Evolutionary conservation across 2,888 invertebrate species (phyloP).

Genomic region (Onchidella celtica): DNA sequence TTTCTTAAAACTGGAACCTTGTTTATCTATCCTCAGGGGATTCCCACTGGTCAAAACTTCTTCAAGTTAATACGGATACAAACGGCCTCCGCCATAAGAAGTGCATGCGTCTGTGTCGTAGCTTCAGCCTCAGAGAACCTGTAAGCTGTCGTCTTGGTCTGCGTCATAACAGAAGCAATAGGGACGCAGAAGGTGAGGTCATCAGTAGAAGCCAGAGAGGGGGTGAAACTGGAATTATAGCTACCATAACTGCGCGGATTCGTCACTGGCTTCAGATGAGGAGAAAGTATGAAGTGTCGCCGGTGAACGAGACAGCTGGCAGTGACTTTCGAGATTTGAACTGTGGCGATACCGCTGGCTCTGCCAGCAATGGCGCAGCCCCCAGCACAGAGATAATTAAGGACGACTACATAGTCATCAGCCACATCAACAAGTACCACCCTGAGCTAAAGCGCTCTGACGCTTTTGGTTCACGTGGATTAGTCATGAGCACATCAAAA

Average conservation of each 20-base stretch:
- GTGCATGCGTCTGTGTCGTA: constrained; percentile 43
- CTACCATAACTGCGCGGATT: constrained; percentile 46
- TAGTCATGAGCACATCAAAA: neutral
- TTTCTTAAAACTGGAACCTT: too few species aligned
- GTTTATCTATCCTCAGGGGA: too few species aligned
- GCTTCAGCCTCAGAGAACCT: constrained; percentile 8
- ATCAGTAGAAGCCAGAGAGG: neutral
- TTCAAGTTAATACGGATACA: constrained; percentile 65
- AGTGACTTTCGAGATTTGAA: neutral
- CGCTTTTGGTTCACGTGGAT: neutral
- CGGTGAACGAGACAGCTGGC: constrained; percentile 28
- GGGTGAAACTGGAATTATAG: constrained; percentile 24
- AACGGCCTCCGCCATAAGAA: constrained; percentile 23
- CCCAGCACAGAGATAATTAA: constrained; percentile 2
- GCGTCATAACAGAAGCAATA: neutral
- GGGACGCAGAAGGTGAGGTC: constrained; percentile 4
- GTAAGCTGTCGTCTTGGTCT: constrained; percentile 13
- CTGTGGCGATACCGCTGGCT: neutral
- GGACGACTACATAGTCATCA: constrained; percentile 43
- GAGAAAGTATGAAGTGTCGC: constrained; percentile 55
- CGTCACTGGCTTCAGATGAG: constrained; percentile 55
- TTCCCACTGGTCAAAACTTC: constrained; percentile 71
- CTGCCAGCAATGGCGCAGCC: neutral
- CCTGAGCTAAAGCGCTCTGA: constrained; percentile 42
- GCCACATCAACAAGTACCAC: constrained; percentile 36